Base-by-base conservation (phyloP, 2,113 vertebrate species). In the Dicaeum eximium region DNA sequence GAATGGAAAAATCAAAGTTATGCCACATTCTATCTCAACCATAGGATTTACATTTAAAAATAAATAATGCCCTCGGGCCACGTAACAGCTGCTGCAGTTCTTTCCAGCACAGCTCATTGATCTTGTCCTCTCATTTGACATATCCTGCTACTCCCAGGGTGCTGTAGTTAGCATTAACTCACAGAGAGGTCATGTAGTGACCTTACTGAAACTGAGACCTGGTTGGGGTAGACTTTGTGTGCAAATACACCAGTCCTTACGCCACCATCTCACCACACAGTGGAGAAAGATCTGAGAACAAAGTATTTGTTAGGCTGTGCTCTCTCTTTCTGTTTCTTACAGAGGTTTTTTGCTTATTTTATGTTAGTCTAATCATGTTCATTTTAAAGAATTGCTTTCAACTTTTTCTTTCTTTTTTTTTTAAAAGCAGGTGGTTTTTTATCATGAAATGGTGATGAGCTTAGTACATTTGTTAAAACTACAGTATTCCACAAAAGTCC, bases 31-130 rank as follows among this genome's bases (percentile, higher is more conserved):
- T 86, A 33, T 38, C 70, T 91, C 70, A 79, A 30, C 66, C 38
- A 35, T 60, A 82, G 74, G 37, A 82, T 73, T 92, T 80, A 47
- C 24, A 58, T 92, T 97, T 83, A 73, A 93, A 96, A 95, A 91
- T 81, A 96, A 93, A 95, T 82, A 90, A 90, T 75, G 11, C 66
- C 89, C 50, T 80, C 1, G 6, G 67, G 90, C 56, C 54, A 70
- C 88, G 64, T 44, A 93, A 80, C 81, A 89, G 58, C 84, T 91
- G 85, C 74, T 88, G 54, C 54, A 66, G 54, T 56, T 77, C 85
- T 72, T 83, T 77, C 57, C 44, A 83, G 28, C 56, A 70, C 2
- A 27, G 66, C 60, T 88, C 67, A 80, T 90, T 92, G 94, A 80
- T 80, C 60, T 94, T 2, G 3, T 94, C 84, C 82, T 90, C 72